phyloP scores from a whole-genome alignment of 2,888 invertebrate genomes.

The Microchrysa polita region DNA sequence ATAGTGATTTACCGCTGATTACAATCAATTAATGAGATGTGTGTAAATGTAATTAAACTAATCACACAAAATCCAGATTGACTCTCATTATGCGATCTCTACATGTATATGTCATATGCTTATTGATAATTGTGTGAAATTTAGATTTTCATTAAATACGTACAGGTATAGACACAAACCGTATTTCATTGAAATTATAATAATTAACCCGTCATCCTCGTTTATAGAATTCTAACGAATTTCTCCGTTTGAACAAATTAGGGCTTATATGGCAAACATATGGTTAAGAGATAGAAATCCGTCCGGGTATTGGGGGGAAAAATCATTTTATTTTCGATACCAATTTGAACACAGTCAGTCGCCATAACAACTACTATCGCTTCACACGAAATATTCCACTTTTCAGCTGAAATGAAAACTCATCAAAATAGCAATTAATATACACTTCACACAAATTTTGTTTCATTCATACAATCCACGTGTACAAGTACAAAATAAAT shows the following conservation, averaged over 20 bases:
- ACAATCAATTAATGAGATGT: background rate
- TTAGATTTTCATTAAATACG: background rate
- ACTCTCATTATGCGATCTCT: background rate
- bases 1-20: background rate
- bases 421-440: conserved; percentile 9
- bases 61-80: background rate
- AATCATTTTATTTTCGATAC: too few relatives aligned
- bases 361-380: conserved; percentile 21
- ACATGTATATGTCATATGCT: background rate
- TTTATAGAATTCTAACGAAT: too few relatives aligned
- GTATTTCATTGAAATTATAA: too few relatives aligned
- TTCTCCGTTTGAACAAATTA: too few relatives aligned
- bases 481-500: too few relatives aligned
- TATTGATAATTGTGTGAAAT: background rate
- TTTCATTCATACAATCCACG: too few relatives aligned
- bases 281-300: too few relatives aligned
- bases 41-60: conserved; percentile 10
- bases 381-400: background rate
- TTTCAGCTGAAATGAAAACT: conserved; percentile 29
- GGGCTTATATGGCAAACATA: too few relatives aligned
- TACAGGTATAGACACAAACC: too few relatives aligned
- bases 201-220: too few relatives aligned
- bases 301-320: too few relatives aligned
- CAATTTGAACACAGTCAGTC: background rate
- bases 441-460: too few relatives aligned